These are phyloP conservation scores for Hipposideros larvatus DNA, from an alignment of 2,797 vertebrate genomes.

Conservation along the genomic window DNA sequence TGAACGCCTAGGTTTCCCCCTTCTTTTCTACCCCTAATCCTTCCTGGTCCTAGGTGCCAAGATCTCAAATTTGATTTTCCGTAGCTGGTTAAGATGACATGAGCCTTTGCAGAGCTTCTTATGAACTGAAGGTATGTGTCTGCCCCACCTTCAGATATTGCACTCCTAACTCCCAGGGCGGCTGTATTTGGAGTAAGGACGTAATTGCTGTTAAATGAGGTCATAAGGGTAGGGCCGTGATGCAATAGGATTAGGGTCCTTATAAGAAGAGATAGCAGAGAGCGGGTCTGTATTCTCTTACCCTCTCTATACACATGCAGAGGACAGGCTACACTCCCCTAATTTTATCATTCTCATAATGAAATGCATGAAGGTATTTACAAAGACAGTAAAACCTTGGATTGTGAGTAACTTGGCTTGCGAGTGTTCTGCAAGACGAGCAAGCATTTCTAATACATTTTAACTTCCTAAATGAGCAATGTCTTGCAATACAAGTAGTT, in stretches of 20 bases:
- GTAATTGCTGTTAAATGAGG: neutral
- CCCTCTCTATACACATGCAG: neutral
- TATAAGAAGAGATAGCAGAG: neutral
- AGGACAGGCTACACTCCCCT: neutral
- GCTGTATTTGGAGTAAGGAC: neutral
- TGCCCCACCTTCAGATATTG: neutral
- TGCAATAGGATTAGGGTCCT: neutral
- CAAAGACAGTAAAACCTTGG: neutral
- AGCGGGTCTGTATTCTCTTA: neutral
- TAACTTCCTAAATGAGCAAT: too few relatives aligned
- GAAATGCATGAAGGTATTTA: neutral
- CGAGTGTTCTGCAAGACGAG: too few relatives aligned
- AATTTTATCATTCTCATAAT: neutral
- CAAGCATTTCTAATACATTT: too few relatives aligned
- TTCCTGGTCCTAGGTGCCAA: neutral
- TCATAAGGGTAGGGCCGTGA: neutral
- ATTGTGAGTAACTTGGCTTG: too few relatives aligned
- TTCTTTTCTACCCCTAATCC: neutral
- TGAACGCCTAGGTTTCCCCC: neutral
- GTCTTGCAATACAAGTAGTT: too few relatives aligned
- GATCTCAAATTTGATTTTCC: constrained; percentile 31
- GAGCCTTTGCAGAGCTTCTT: neutral
- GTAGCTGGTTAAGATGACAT: neutral
- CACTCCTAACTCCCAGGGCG: neutral
- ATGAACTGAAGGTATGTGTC: neutral